phyloP scores from a whole-genome alignment of 2,888 invertebrate species.

The Podotricha telesiphe region DNA sequence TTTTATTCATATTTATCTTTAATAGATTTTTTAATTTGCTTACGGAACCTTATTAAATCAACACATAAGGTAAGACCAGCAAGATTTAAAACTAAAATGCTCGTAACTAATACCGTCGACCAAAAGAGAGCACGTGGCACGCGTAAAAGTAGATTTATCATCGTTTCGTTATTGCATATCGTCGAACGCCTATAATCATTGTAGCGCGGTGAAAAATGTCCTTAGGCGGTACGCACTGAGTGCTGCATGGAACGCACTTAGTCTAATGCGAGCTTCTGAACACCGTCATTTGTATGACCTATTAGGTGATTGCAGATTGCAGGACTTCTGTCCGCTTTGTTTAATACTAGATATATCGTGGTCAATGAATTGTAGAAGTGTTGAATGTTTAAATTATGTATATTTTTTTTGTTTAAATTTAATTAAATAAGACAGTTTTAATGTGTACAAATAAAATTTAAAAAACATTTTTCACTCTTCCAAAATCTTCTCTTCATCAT shows the following conservation, averaged over 20 bases:
- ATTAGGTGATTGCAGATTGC: slow-evolving; percentile 23
- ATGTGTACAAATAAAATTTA: too few species aligned
- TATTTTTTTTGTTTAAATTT: too few species aligned
- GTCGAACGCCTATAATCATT: slow-evolving; percentile 74
- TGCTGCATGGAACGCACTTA: slow-evolving; percentile 36
- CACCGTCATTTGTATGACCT: slow-evolving; percentile 33
- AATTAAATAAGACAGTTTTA: too few species aligned
- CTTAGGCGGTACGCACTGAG: slow-evolving; percentile 52
- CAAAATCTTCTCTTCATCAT: too few species aligned
- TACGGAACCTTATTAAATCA: too few species aligned
- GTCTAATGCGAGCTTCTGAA: slow-evolving; percentile 36
- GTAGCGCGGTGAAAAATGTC: slow-evolving; percentile 69
- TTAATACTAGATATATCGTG: neutral
- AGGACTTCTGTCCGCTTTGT: slow-evolving; percentile 24
- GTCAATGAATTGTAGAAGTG: neutral
- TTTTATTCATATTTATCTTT: too few species aligned
- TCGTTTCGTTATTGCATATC: slow-evolving; percentile 73
- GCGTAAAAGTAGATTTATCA: slow-evolving; percentile 68
- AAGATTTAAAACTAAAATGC: neutral
- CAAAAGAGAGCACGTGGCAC: slow-evolving; percentile 58
- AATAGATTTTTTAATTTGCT: too few species aligned
- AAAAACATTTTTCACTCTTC: too few species aligned
- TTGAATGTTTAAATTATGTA: too few species aligned
- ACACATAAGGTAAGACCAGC: too few species aligned
- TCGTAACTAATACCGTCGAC: slow-evolving; percentile 26